Conservation (phyloP, 2,797 vertebrate genomes). For the Argentina silus region DNA sequence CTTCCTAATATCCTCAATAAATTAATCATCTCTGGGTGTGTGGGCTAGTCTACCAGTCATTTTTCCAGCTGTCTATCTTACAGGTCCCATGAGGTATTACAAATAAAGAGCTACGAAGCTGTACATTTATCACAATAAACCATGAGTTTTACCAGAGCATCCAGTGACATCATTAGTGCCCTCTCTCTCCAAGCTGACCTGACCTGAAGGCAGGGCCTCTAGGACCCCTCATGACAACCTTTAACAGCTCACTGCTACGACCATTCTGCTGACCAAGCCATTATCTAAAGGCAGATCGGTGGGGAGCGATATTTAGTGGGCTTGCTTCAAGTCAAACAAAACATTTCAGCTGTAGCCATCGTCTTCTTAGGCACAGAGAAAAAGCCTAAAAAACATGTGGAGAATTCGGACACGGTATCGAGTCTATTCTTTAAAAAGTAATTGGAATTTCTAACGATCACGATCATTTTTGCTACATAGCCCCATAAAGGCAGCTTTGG, state of each 20-base stretch:
- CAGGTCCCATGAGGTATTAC: background rate
- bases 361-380: no score
- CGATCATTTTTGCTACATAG: no score
- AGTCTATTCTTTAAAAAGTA: no score
- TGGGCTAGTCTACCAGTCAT: background rate
- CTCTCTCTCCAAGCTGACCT: constrained; percentile 26
- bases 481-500: no score
- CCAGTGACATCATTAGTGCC: constrained; percentile 42
- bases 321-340: no score
- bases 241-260: constrained; percentile 44
- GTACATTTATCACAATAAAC: constrained; percentile 38
- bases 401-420: no score
- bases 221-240: constrained; percentile 33
- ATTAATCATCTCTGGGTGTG: background rate
- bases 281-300: constrained; percentile 42
- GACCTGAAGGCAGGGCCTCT: constrained; percentile 22
- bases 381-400: no score
- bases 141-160: constrained; percentile 8
- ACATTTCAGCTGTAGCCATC: no score
- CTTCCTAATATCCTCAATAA: background rate
- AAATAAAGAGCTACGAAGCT: constrained; percentile 12
- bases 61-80: background rate
- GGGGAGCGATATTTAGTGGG: constrained; percentile 24
- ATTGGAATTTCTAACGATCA: no score
- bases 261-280: constrained; percentile 60